phyloP scores from a whole-genome alignment of 1,140 invertebrate genomes.

The Heliconius hermathena region DNA sequence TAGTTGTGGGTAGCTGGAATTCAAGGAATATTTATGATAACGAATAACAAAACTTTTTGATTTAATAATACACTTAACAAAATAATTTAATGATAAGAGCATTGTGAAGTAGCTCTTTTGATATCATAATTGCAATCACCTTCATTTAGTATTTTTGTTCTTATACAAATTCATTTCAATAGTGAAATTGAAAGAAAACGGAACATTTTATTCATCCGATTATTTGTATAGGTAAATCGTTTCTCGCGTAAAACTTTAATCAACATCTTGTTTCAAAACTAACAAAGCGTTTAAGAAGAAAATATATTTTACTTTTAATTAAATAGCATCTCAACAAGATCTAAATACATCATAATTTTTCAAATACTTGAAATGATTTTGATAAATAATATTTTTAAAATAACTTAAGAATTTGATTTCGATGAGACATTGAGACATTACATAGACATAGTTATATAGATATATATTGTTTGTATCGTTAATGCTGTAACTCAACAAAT shows the following conservation, averaged over 20 bases:
- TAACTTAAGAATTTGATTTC: too few species aligned
- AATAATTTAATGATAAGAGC: not conserved
- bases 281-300: not conserved
- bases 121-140: slow-evolving; percentile 38
- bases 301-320: not conserved
- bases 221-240: slow-evolving; percentile 1
- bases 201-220: not conserved
- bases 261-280: not conserved
- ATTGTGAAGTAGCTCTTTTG: slow-evolving; percentile 28
- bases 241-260: not conserved
- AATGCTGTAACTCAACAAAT: too few species aligned
- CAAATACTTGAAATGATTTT: too few species aligned
- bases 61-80: not conserved
- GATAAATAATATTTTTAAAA: too few species aligned
- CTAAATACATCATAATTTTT: too few species aligned
- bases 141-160: slow-evolving; percentile 36
- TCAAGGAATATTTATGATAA: not conserved
- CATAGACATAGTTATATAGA: too few species aligned
- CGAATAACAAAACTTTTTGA: not conserved
- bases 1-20: not conserved
- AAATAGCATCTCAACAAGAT: too few species aligned
- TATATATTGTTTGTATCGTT: too few species aligned
- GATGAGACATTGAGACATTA: too few species aligned
- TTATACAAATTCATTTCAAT: slow-evolving; percentile 28
- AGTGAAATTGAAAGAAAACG: slow-evolving; percentile 34